A percentile compares a stretch with the other conserved stretches of the same genome.
phyloP scores from a whole-genome alignment of 2,113 vertebrate species.

The Bungarus multicinctus region DNA sequence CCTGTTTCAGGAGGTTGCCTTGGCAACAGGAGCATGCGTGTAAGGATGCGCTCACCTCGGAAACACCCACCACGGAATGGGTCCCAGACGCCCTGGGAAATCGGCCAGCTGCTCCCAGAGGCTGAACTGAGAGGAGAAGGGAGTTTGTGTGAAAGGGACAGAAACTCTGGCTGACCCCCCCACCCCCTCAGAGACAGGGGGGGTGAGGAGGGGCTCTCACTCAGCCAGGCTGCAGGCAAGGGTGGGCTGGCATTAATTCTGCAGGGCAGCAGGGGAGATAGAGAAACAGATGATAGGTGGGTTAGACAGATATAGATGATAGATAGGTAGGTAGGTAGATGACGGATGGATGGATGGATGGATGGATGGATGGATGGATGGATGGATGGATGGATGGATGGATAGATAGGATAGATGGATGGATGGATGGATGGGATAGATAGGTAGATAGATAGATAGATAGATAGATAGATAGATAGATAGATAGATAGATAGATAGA shows the following conservation, averaged over 20 bases:
- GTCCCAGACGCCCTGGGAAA: not conserved
- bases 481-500: not conserved
- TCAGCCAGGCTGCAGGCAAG: not conserved
- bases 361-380: not conserved
- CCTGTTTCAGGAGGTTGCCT: slow-evolving; percentile 33
- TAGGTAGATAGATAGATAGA: not conserved
- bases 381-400: not conserved
- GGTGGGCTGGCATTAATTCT: not conserved
- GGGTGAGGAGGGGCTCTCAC: not conserved
- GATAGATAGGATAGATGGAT: too few species aligned
- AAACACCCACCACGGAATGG: not conserved
- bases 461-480: not conserved
- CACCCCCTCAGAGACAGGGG: too few species aligned
- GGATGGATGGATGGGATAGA: not conserved
- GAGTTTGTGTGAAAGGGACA: not conserved
- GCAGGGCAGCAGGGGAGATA: not conserved
- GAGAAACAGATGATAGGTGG: not conserved
- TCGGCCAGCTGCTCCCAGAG: not conserved
- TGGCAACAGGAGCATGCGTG: slow-evolving; percentile 15
- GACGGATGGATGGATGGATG: not conserved
- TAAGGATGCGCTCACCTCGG: slow-evolving; percentile 4
- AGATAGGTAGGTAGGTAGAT: not conserved
- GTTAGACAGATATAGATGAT: not conserved
- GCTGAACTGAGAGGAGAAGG: not conserved
- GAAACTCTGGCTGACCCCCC: not conserved